Base-by-base conservation (phyloP, 2,113 vertebrate species). In the Pelobates fuscus region DNA sequence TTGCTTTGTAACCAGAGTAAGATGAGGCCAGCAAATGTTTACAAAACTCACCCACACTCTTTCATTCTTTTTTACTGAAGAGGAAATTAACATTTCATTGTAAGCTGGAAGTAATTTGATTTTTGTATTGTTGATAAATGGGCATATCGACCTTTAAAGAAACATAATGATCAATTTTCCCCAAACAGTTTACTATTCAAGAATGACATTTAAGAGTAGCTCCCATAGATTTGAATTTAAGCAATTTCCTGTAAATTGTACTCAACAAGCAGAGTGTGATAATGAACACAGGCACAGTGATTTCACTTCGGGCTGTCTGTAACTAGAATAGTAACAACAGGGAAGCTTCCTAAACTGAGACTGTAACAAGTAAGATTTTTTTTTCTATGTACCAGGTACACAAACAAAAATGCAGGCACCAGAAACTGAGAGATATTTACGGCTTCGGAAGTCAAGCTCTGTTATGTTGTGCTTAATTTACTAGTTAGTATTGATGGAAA, bases 171-270 rank as follows among this genome's bases (percentile, higher is more conserved):
- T 44, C 71, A 81, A 77, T 79, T 70, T 77, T 80, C 79, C 71
- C 75, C 7, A 21, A 74, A 73, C 55, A 78, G 77, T 81, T 83
- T 86, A 80, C 77, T 69, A 46, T 78, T 81, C 67, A 61, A 54
- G 46, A 68, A 68, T 54, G n/a, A 14, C 46, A 68, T 68, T 32
- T 69, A 57, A 57, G 17, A 55, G 67, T 23, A 69, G 21, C 29
- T 69, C 20, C 14, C 67, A 37, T 58, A 43, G 30, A 11, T 43
- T 70, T 44, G 23, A 59, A 70, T 70, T 70, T 60, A 26, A 44
- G 30, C 55, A 70, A 70, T 70, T 70, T 70, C 23, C 68, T 58
- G 54, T 5, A 43, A 70, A 70, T 60, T 70, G 3, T 59, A 21
- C 32, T 70, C 37, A 59, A 27, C 68, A 65, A 24, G 21, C 32